Base-by-base conservation (phyloP, 2,797 vertebrate genomes). In the Poeciliopsis paucimaculata region DNA sequence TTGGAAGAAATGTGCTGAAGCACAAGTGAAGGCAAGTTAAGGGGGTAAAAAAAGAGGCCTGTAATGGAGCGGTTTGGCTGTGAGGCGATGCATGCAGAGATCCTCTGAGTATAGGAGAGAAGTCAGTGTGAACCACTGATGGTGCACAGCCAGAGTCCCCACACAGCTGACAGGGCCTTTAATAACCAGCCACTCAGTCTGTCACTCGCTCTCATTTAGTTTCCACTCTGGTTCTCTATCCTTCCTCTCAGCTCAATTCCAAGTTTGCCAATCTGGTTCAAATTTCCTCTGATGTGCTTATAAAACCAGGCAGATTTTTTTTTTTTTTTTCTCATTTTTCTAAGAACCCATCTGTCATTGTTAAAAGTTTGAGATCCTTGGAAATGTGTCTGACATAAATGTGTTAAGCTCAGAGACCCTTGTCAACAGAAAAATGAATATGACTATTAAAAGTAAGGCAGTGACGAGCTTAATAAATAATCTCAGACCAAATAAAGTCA, bases 231-330 rank as follows among this genome's bases (percentile, higher is more conserved):
- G 85, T 80, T 84, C 77, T 79, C 72, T 68, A 68, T 80, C 77
- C 46, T 72, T 13, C 43, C 47, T 68, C 72, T 75, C 74, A 45
- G 62, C 26, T 86, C 46, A 86, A 76, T 84, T 82, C 36, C 75
- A 73, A 77, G 80, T 82, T 78, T 23, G 28, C 75, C 79, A 89
- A 77, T 92, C 91, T 93, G 94, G 84, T 93, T 93, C 88, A 72
- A 85, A 88, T 94, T 91, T 92, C 82, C 53, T 1, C 45, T 74
- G 83, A 75, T 31, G 73, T 75, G 66, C 76, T 34, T 49, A 75
- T 72, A 83, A 86, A 89, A 87, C 71, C 57, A 41, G 34, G 77
- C 60, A 81, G 73, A 53, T 80, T 77, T 53, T 75, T 45, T 82
- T 28, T 64, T 76, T 47, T 78, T 16, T 26, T 23, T 83, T 78